Percentiles rank a stretch among this genome's conserved stretches.
Conservation (phyloP, 1,140 invertebrate genomes). For the Bombus sibiricus region DNA sequence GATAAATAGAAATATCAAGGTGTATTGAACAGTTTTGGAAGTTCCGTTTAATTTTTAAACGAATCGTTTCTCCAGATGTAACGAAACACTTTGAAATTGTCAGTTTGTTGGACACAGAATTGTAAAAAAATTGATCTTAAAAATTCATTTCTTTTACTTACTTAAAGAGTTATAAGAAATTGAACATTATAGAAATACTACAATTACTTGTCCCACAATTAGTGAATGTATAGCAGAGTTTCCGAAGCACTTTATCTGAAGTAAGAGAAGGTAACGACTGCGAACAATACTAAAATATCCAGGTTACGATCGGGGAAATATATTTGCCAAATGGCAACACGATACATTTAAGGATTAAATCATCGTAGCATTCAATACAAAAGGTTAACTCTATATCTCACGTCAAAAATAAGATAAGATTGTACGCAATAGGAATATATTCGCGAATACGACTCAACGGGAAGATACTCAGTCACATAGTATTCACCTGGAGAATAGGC, state of each 20-base stretch:
- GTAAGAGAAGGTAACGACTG: too few species aligned
- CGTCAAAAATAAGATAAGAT: neutral
- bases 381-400: neutral
- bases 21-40: neutral
- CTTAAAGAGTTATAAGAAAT: neutral
- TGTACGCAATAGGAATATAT: neutral
- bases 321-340: neutral
- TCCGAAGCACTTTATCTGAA: neutral
- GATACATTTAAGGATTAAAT: neutral
- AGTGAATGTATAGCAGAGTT: too few species aligned
- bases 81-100: neutral
- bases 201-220: too few species aligned
- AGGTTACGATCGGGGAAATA: neutral
- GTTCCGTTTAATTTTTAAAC: neutral
- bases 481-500: neutral
- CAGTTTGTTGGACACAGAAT: neutral
- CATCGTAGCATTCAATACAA: neutral
- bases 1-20: too few species aligned
- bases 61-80: neutral
- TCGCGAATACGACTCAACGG: neutral
- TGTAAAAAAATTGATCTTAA: too few species aligned
- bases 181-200: too few species aligned
- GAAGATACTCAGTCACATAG: neutral
- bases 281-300: too few species aligned
- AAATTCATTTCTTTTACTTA: neutral